Conservation (phyloP, 2,888 invertebrate genomes). For the Saturnia pavonia region DNA sequence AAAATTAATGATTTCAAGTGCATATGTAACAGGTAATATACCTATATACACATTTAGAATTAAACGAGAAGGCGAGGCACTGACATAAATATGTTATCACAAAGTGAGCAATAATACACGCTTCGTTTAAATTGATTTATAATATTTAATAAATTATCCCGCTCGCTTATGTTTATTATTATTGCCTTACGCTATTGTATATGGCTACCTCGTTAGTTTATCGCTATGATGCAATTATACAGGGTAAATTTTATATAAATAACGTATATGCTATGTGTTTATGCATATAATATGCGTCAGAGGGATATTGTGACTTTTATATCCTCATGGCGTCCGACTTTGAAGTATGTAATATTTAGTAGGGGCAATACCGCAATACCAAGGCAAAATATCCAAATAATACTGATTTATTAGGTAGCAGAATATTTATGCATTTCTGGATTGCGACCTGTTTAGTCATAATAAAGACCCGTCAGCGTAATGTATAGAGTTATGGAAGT, state of each 20-base stretch:
- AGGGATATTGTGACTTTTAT: no score
- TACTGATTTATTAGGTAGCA: no score
- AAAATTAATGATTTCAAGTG: background rate
- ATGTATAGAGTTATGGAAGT: background rate
- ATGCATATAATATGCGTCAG: background rate
- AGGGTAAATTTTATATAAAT: constrained; percentile 2
- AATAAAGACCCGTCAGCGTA: background rate
- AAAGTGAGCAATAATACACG: constrained; percentile 16
- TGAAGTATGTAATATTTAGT: no score
- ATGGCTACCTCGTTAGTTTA: background rate
- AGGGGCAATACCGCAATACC: no score
- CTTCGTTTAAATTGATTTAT: constrained; percentile 37
- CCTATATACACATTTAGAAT: background rate
- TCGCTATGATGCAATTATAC: constrained; percentile 10
- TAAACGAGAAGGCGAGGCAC: constrained; percentile 16
- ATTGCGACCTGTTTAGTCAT: background rate
- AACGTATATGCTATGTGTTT: background rate
- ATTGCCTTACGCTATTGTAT: background rate
- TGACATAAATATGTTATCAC: constrained; percentile 22
- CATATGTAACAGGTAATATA: constrained; percentile 1
- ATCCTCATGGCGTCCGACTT: no score
- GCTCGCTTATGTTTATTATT: background rate
- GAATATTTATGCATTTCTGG: background rate
- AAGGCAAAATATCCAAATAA: no score
- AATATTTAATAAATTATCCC: constrained; percentile 37